Evolutionary conservation across 2,797 vertebrate genomes (phyloP).

Genomic region (Adrianichthys oophorus): DNA sequence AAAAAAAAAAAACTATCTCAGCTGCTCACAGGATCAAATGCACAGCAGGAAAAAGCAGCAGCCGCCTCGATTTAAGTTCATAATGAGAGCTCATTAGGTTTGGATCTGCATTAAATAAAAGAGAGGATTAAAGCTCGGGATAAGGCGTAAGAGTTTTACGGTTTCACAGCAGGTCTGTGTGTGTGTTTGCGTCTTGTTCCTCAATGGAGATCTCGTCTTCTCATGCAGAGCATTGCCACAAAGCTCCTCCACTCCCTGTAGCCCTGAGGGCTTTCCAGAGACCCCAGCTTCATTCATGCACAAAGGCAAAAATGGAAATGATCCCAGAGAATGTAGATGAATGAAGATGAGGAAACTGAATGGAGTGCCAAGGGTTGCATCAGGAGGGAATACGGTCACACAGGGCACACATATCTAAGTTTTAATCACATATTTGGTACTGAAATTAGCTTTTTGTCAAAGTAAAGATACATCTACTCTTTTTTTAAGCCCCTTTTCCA

Average conservation of each 20-base stretch:
- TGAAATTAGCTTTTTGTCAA: no score
- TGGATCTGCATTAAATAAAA: conserved; percentile 5
- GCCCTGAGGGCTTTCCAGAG: conserved; percentile 39
- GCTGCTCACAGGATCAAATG: no score
- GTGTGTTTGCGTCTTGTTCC: conserved; percentile 3
- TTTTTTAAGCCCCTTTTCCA: no score
- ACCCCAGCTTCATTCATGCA: conserved; percentile 19
- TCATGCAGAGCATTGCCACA: conserved; percentile 21
- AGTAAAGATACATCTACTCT: no score
- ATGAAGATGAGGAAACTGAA: no score
- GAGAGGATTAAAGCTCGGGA: conserved; percentile 4
- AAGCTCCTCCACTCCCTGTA: conserved; percentile 45
- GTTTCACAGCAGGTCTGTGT: background rate
- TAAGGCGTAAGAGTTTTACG: background rate
- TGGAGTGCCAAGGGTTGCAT: no score
- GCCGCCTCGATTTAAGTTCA: background rate
- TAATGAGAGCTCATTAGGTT: conserved; percentile 1
- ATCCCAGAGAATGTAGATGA: no score
- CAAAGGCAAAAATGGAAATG: background rate
- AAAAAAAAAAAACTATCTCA: no score
- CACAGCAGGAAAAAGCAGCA: background rate
- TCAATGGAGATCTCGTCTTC: conserved; percentile 29
- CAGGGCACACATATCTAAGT: no score
- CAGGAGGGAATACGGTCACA: no score
- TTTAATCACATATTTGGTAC: no score